Conservation (phyloP, 2,888 invertebrate genomes). For the Osedax frankpressi region DNA sequence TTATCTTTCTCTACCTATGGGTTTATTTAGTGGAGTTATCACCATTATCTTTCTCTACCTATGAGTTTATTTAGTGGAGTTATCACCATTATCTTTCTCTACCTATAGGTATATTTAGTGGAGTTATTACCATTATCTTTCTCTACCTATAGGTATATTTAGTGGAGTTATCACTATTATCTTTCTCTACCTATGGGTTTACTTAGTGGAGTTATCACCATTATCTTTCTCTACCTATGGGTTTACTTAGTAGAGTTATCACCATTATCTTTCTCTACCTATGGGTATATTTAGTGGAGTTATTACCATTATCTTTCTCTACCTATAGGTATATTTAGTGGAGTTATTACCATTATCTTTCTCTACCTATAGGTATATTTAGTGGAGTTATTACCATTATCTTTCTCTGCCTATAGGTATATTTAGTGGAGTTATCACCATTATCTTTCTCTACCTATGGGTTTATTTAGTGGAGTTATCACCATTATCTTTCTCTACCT, state of each 20-base stretch:
- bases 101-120: constrained; percentile 49
- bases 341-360: too few relatives aligned
- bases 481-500: neutral
- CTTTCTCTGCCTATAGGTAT: neutral
- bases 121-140: neutral
- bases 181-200: too few relatives aligned
- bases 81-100: too few relatives aligned
- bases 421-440: constrained; percentile 44
- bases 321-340: neutral
- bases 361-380: too few relatives aligned
- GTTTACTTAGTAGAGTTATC: neutral
- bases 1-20: too few relatives aligned
- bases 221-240: neutral
- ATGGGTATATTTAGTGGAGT: constrained; percentile 48
- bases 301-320: neutral
- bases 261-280: too few relatives aligned
- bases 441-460: constrained; percentile 42
- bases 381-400: constrained; percentile 22
- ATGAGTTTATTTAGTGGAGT: neutral
- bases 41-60: neutral
- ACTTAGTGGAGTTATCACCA: constrained; percentile 36
- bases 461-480: constrained; percentile 47
- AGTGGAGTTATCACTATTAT: too few relatives aligned
- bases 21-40: constrained; percentile 46
- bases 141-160: neutral